phyloP scores from a whole-genome alignment of 2,888 invertebrate genomes.

The Neoscelio sp. region DNA sequence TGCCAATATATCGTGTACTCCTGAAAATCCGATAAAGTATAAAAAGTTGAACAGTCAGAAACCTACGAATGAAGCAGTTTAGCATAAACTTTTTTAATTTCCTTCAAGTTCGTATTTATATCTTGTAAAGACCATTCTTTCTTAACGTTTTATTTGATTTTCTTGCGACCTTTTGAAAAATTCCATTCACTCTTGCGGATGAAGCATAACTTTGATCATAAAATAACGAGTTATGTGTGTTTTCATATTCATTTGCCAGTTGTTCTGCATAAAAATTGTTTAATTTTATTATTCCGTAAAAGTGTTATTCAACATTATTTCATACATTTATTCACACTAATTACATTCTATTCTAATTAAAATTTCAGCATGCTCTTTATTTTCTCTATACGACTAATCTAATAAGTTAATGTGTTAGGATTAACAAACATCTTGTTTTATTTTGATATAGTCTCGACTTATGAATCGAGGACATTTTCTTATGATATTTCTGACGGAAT shows the following conservation, averaged over 20 bases:
- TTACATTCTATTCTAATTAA: no score
- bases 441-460: not conserved
- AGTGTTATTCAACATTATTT: no score
- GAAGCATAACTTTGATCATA: conserved; percentile 52
- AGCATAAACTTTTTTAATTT: conserved; percentile 68
- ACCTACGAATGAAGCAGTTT: conserved; percentile 63
- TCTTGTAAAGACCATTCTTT: conserved; percentile 65
- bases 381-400: no score
- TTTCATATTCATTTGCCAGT: conserved; percentile 42
- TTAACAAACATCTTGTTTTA: no score
- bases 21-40: conserved; percentile 56
- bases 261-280: conserved; percentile 7
- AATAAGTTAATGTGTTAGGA: no score
- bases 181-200: conserved; percentile 37
- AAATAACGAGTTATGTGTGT: conserved; percentile 52
- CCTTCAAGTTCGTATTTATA: conserved; percentile 66
- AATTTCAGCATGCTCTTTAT: no score
- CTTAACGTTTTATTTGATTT: conserved; percentile 51
- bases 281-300: conserved; percentile 37
- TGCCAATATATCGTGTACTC: conserved; percentile 42
- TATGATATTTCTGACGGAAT: not conserved
- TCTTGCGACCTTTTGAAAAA: conserved; percentile 51
- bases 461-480: conserved; percentile 1
- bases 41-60: conserved; percentile 62
- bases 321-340: no score